A percentile compares a stretch with the other conserved stretches of the same genome.
Evolutionary conservation across 2,797 vertebrate species (phyloP).

Genomic region (Lagocephalus sceleratus): DNA sequence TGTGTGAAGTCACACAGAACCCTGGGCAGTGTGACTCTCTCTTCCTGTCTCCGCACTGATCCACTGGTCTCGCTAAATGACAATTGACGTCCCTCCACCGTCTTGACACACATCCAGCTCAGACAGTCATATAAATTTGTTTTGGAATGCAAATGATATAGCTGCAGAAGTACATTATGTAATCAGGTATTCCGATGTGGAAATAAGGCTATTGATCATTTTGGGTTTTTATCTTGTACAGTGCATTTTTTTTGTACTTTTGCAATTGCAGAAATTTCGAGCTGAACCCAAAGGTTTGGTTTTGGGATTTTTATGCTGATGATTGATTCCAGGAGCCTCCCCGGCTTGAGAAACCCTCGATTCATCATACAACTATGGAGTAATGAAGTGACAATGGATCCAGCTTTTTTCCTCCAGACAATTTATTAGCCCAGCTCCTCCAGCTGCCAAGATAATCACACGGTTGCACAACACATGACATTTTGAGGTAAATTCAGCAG

Average conservation of each 20-base stretch:
- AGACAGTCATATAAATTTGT: constrained; percentile 13
- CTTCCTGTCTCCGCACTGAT: constrained; percentile 97
- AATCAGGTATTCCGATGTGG: neutral
- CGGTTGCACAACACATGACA: neutral
- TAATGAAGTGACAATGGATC: neutral
- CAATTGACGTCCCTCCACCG: constrained; percentile 73
- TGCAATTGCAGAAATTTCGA: constrained; percentile 23
- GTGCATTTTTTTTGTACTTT: constrained; percentile 4
- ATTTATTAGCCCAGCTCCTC: neutral
- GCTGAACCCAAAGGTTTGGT: neutral
- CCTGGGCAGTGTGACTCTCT: constrained; percentile 78
- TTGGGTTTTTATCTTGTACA: constrained; percentile 7
- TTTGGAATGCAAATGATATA: constrained; percentile 13
- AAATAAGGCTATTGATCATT: neutral
- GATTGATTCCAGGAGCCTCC: constrained; percentile 23
- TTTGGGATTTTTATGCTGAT: constrained; percentile 6
- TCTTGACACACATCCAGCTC: constrained; percentile 17
- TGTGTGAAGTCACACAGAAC: constrained; percentile 33
- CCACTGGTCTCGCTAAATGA: constrained; percentile 56
- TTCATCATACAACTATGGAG: constrained; percentile 14
- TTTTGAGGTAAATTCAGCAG: neutral
- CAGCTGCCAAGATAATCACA: constrained; percentile 6
- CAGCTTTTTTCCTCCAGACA: constrained; percentile 1
- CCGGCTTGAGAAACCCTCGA: constrained; percentile 25
- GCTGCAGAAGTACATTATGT: constrained; percentile 4